Base-by-base conservation (phyloP, 2,113 vertebrate genomes). In the Siniperca chuatsi region DNA sequence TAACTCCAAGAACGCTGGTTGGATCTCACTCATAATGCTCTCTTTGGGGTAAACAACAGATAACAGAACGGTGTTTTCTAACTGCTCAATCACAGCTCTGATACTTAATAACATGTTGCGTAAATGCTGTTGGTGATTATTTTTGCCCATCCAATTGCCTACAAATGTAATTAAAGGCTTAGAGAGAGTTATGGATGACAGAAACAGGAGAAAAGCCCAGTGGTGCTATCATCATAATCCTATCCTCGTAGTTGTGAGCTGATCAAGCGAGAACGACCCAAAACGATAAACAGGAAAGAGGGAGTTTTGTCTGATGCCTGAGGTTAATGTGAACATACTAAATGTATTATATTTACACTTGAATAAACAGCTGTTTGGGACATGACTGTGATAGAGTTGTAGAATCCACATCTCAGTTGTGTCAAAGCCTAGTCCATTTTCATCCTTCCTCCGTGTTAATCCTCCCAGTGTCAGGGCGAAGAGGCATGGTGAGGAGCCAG, bases 61-160 rank as follows among this genome's bases (percentile, higher is more conserved):
- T 10, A 62, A 71, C 37, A 29, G n/a, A 44, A 23, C 4, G 1
- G 4, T 21, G 46, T 80, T 80, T 50, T 50, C 3, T 50, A 70
- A 40, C 16, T 54, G 58, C 78, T 72, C 78, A 2, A 37, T 81
- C 64, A 46, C 61, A 48, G 72, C 62, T 48, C 42, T 8, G 42
- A 12, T 15, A 4, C n/a, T 73, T 55, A 73, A 74, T 65, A 35
- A 57, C 25, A 73, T 37, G 61, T n/a, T 57, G 29, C 55, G 2
- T 61, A 25, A 82, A 67, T 16, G 52, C 52, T 50, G 35, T 11
- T 20, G 11, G 7, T 73, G 54, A 42, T 18, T 58, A 58, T 67
- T 70, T 61, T 6, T 4, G 18, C 18, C 37, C 65, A 72, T 58
- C 35, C 29, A 52, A 4, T 61, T 74, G 15, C 40, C 20, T 20